Evolutionary conservation across 1,140 invertebrate species (phyloP).

Genomic region (Eupristina koningsbergeri): DNA sequence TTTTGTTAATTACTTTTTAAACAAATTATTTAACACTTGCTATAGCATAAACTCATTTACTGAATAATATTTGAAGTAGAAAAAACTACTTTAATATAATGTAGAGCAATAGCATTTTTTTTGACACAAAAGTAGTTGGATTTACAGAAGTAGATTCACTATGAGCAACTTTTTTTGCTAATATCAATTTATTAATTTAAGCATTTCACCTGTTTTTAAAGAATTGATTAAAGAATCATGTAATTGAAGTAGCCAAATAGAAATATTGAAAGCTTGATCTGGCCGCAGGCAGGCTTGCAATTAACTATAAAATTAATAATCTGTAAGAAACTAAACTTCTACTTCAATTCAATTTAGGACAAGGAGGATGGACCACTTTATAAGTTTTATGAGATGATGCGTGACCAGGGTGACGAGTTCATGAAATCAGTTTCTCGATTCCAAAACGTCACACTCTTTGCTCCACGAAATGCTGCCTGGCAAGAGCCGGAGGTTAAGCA

Average conservation of each 20-base stretch:
- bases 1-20: no score
- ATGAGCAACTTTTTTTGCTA: not conserved
- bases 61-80: no score
- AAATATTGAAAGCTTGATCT: conserved; percentile 21
- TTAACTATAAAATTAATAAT: not conserved
- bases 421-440: conserved; percentile 80
- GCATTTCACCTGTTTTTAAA: not conserved
- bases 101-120: no score
- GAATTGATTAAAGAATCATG: not conserved
- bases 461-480: conserved; percentile 90
- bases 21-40: no score
- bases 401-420: conserved; percentile 83
- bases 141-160: not conserved
- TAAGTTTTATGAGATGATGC: conserved; percentile 86
- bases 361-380: conserved; percentile 87
- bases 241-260: not conserved
- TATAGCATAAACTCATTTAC: no score
- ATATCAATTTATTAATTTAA: not conserved
- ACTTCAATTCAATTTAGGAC: conserved; percentile 71
- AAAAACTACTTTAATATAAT: no score
- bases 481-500: conserved; percentile 79
- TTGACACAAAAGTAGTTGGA: not conserved
- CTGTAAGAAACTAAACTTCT: not conserved
- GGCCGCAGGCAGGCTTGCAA: conserved; percentile 25
- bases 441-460: conserved; percentile 87